A percentile compares a stretch with the other conserved stretches of the same genome.
These are phyloP conservation scores for Dolichomitus sp. DNA, from an alignment of 2,888 invertebrate species.

Conservation along the genomic window DNA sequence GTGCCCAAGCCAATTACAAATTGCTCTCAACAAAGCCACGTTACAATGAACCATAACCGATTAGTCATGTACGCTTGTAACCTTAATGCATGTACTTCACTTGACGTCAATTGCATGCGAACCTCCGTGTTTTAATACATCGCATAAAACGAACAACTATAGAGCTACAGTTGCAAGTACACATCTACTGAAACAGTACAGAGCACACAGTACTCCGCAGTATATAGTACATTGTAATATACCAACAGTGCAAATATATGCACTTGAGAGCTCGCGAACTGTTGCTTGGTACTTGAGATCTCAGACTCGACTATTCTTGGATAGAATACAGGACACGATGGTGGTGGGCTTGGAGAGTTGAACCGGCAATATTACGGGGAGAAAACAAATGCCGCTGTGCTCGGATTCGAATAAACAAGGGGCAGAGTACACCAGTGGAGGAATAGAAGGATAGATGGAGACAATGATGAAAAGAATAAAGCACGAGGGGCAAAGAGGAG, in stretches of 20 bases:
- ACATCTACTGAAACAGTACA: neutral
- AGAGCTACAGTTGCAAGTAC: neutral
- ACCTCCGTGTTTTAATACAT: neutral
- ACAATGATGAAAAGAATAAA: slow-evolving; percentile 1
- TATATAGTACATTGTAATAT: neutral
- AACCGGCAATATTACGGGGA: slow-evolving; percentile 42
- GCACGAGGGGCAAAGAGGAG: slow-evolving; percentile 25
- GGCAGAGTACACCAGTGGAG: slow-evolving; percentile 42
- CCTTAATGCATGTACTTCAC: neutral
- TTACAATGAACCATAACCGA: neutral
- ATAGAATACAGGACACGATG: slow-evolving; percentile 11
- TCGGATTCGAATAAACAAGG: slow-evolving; percentile 76
- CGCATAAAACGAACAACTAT: neutral
- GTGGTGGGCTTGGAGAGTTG: slow-evolving; percentile 5
- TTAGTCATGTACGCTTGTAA: neutral
- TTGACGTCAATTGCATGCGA: neutral
- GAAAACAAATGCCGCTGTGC: slow-evolving; percentile 73
- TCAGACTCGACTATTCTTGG: slow-evolving; percentile 26
- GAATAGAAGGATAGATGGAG: slow-evolving; percentile 19
- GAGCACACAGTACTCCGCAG: neutral
- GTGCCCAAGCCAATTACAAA: no score
- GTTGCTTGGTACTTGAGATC: slow-evolving; percentile 44
- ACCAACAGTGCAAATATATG: slow-evolving; percentile 17
- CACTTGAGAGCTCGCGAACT: slow-evolving; percentile 1
- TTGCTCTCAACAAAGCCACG: neutral